These are phyloP conservation scores for Nomada goodeniana DNA, from an alignment of 2,888 invertebrate species.

Conservation along the genomic window DNA sequence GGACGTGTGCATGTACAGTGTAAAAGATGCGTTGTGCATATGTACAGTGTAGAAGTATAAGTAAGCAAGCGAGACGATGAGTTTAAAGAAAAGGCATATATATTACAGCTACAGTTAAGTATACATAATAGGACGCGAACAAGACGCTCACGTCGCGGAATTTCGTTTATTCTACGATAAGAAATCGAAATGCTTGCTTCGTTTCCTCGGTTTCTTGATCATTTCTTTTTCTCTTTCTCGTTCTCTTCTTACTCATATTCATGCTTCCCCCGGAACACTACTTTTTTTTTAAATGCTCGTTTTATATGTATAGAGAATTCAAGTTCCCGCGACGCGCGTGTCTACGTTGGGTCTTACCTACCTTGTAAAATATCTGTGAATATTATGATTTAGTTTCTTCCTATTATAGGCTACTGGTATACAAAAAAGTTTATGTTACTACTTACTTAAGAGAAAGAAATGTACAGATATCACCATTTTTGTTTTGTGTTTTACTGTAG, in stretches of 20 bases:
- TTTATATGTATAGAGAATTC: slow-evolving; percentile 34
- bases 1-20: slow-evolving; percentile 83
- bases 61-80: slow-evolving; percentile 72
- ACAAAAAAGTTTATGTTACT: slow-evolving; percentile 83
- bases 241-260: background rate
- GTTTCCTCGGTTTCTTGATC: background rate
- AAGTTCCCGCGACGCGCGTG: slow-evolving; percentile 74
- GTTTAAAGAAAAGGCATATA: slow-evolving; percentile 74
- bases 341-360: slow-evolving; percentile 77
- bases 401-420: slow-evolving; percentile 83
- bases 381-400: slow-evolving; percentile 84
- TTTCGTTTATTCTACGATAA: slow-evolving; percentile 45
- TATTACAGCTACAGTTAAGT: slow-evolving; percentile 81
- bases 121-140: slow-evolving; percentile 71
- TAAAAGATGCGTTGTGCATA: slow-evolving; percentile 84
- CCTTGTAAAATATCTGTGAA: slow-evolving; percentile 85
- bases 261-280: background rate
- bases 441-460: slow-evolving; percentile 81
- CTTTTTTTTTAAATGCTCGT: background rate
- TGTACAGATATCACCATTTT: slow-evolving; percentile 84
- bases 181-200: slow-evolving; percentile 11
- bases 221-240: slow-evolving; percentile 1
- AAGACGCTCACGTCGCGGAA: slow-evolving; percentile 71
- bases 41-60: slow-evolving; percentile 83
- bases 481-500: slow-evolving; percentile 85